A percentile compares a stretch with the other conserved stretches of the same genome.
Conservation (phyloP, 1,140 invertebrate genomes). For the Leucophenga varia region DNA sequence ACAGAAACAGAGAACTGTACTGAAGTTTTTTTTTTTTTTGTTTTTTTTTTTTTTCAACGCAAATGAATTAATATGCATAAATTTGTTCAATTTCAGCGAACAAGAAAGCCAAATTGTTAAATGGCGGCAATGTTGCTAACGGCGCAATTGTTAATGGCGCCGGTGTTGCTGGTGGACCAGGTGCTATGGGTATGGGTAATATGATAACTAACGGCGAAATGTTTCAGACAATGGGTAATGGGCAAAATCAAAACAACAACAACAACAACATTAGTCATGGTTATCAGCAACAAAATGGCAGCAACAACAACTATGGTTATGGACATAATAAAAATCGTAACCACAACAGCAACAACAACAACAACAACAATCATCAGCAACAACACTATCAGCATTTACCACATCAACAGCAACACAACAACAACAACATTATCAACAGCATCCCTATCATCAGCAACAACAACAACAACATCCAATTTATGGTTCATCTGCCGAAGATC, state of each 20-base stretch:
- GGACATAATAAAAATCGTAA: constrained; percentile 22
- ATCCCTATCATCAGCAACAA: constrained; percentile 14
- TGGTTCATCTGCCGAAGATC: constrained; percentile 43
- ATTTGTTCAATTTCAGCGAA: constrained; percentile 56
- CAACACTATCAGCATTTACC: constrained; percentile 13
- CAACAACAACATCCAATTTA: constrained; percentile 16
- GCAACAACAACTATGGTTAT: constrained; percentile 31
- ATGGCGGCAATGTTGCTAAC: constrained; percentile 20
- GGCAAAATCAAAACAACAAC: no score
- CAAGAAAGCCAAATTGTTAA: constrained; percentile 57
- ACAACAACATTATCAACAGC: constrained; percentile 21
- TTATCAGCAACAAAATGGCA: constrained; percentile 13
- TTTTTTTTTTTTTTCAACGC: no score
- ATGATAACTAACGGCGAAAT: no score
- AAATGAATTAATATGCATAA: constrained; percentile 17
- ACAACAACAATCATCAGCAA: constrained; percentile 20
- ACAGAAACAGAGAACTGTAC: no score
- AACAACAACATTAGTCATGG: constrained; percentile 7
- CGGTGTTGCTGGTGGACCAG: no score
- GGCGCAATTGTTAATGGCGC: background rate
- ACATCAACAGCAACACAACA: constrained; percentile 24
- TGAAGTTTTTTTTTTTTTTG: no score
- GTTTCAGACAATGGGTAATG: no score
- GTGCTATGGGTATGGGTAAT: no score
- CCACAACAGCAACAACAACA: constrained; percentile 14